Evolutionary conservation across 2,888 invertebrate genomes (phyloP).

Genomic region (Drosophila villosipedis): DNA sequence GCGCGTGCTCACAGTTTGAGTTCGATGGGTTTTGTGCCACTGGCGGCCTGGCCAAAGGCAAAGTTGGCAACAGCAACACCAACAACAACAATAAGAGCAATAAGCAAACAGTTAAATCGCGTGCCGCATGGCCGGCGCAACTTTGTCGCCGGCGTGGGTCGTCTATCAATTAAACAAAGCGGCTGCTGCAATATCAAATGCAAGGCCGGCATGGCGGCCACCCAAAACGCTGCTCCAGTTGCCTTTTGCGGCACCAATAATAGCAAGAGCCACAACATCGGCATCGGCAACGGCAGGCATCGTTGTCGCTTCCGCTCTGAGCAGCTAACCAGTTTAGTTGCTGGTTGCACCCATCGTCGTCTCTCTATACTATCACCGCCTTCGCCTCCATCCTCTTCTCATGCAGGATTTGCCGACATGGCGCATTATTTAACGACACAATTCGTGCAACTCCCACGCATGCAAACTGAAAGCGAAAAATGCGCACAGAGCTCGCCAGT

Average conservation of each 20-base stretch:
- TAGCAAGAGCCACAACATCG: constrained; percentile 5
- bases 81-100: constrained; percentile 28
- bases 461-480: constrained; percentile 79
- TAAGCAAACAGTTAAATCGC: constrained; percentile 67
- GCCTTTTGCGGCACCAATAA: constrained; percentile 62
- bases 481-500: constrained; percentile 62
- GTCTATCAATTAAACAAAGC: constrained; percentile 79
- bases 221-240: constrained; percentile 77
- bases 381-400: constrained; percentile 38
- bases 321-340: constrained; percentile 50
- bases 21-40: constrained; percentile 83
- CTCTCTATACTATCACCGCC: background rate
- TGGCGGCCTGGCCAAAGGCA: constrained; percentile 66
- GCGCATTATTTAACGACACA: constrained; percentile 80
- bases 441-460: constrained; percentile 83
- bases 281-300: constrained; percentile 24
- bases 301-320: constrained; percentile 58
- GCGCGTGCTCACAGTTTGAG: constrained; percentile 83
- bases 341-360: background rate
- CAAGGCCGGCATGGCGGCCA: constrained; percentile 75
- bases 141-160: constrained; percentile 69
- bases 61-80: constrained; percentile 32
- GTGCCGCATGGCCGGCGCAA: constrained; percentile 64
- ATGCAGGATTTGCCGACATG: constrained; percentile 72
- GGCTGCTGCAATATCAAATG: constrained; percentile 76